phyloP scores from a whole-genome alignment of 2,888 invertebrate species.

The Pyrrhia umbra region DNA sequence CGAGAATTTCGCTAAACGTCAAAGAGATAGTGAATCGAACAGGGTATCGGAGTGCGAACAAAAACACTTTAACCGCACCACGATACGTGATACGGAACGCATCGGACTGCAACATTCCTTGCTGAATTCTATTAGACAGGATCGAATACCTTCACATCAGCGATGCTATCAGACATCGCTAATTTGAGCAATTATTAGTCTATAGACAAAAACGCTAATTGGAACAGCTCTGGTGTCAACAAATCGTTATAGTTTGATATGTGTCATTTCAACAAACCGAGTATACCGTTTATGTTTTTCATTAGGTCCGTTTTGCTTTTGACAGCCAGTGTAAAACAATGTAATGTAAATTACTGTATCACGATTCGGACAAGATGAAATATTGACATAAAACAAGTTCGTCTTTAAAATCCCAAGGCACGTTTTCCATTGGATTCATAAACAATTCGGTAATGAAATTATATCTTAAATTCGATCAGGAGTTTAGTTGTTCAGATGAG shows the following conservation, averaged over 20 bases:
- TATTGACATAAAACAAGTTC: conserved; percentile 7
- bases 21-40: conserved; percentile 80
- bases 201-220: conserved; percentile 69
- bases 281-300: conserved; percentile 2
- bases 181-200: conserved; percentile 77
- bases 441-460: conserved; percentile 67
- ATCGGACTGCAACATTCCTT: conserved; percentile 52
- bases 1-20: conserved; percentile 82
- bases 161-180: conserved; percentile 72
- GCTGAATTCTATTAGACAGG: conserved; percentile 58
- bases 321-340: conserved; percentile 6
- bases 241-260: conserved; percentile 1
- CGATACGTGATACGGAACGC: conserved; percentile 60
- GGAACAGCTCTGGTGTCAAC: conserved; percentile 31
- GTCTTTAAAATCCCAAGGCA: conserved; percentile 4
- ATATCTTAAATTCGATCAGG: conserved; percentile 75
- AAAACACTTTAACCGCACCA: conserved; percentile 74
- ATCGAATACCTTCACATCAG: conserved; percentile 68
- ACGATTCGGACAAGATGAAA: conserved; percentile 3
- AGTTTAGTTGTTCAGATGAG: conserved; percentile 72
- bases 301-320: conserved; percentile 3
- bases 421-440: conserved; percentile 48
- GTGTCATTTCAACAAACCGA: background rate
- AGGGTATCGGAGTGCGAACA: conserved; percentile 80
- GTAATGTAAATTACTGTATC: conserved; percentile 22